phyloP scores from a whole-genome alignment of 2,797 vertebrate species.

The Pangasius larnaudii region DNA sequence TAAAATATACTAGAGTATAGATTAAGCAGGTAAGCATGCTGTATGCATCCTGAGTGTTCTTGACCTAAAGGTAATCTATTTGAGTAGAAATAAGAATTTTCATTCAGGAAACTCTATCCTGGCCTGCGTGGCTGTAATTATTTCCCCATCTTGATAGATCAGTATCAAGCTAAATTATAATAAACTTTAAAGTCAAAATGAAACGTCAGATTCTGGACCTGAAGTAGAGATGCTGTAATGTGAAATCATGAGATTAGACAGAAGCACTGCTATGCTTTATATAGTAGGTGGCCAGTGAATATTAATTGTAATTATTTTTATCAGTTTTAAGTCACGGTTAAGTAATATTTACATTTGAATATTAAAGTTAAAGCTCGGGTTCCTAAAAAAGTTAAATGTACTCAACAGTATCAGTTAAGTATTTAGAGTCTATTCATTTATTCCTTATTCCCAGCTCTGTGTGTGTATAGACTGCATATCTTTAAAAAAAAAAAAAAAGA shows the following conservation, averaged over 20 bases:
- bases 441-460: neutral
- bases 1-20: neutral
- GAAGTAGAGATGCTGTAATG: neutral
- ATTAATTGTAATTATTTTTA: neutral
- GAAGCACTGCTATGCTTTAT: neutral
- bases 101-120: neutral
- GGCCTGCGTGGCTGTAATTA: neutral
- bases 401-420: neutral
- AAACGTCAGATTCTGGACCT: neutral
- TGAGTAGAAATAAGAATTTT: constrained; percentile 2
- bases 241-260: neutral
- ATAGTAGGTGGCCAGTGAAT: neutral
- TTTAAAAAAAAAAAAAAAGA: neutral
- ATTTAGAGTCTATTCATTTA: neutral
- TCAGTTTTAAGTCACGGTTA: neutral
- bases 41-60: neutral
- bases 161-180: constrained; percentile 16
- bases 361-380: neutral
- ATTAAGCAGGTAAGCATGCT: neutral
- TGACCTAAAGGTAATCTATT: neutral
- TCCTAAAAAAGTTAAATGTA: neutral
- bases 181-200: neutral
- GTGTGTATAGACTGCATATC: neutral
- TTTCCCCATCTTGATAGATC: neutral
- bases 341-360: neutral